Conservation (phyloP, 2,113 vertebrate genomes). For the Speoplatyrhinus poulsoni region DNA sequence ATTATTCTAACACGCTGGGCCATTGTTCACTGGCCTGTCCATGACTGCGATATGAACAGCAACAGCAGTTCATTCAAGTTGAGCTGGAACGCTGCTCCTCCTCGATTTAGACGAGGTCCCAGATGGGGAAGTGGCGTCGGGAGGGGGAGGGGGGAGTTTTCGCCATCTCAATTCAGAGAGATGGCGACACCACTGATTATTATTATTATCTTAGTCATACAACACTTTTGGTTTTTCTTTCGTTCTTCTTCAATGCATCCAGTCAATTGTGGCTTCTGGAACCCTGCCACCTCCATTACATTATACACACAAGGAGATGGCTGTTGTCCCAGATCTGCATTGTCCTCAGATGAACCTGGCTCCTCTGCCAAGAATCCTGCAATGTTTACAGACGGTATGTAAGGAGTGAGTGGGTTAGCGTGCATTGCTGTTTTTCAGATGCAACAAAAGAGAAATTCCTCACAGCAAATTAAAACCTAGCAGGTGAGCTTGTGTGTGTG, state of each 20-base stretch:
- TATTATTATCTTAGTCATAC: constrained; percentile 57
- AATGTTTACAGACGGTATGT: constrained; percentile 70
- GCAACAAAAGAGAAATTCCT: constrained; percentile 48
- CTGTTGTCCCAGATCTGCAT: constrained; percentile 69
- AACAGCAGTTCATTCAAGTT: constrained; percentile 65
- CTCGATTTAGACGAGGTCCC: constrained; percentile 60
- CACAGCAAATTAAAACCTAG: constrained; percentile 47
- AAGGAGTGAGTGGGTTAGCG: constrained; percentile 64
- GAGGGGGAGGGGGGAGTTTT: constrained; percentile 26
- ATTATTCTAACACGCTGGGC: constrained; percentile 47
- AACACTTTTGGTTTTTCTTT: neutral
- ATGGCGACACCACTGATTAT: constrained; percentile 45
- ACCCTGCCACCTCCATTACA: constrained; percentile 61
- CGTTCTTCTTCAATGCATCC: constrained; percentile 54
- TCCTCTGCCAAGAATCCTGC: constrained; percentile 71
- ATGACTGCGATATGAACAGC: constrained; percentile 58
- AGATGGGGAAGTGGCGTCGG: constrained; percentile 52
- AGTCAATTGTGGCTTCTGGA: constrained; percentile 73
- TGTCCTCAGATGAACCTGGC: constrained; percentile 76
- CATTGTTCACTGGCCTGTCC: constrained; percentile 39
- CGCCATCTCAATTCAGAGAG: constrained; percentile 53
- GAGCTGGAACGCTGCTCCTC: constrained; percentile 55
- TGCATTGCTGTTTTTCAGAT: constrained; percentile 61
- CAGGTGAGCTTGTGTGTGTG: too few species aligned
- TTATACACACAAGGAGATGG: constrained; percentile 52